Conservation (phyloP, 2,888 invertebrate species). For the Pammene fasciana region DNA sequence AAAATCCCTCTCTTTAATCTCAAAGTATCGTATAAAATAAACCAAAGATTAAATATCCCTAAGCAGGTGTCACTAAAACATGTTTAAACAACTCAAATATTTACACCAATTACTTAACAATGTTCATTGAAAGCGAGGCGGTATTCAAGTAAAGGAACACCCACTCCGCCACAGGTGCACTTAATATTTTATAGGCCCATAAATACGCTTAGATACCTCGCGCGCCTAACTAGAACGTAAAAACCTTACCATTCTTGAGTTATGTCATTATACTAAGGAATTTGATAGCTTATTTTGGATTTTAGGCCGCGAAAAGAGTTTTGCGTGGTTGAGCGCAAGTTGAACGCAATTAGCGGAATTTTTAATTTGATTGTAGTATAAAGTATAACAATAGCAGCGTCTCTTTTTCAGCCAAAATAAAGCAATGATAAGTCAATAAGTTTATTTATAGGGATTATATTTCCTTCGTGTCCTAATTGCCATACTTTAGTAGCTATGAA, state of each 20-base stretch:
- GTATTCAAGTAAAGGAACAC: slow-evolving; percentile 43
- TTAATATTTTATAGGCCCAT: slow-evolving; percentile 66
- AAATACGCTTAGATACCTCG: slow-evolving; percentile 55
- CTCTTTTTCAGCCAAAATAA: too few species aligned
- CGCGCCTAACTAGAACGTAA: slow-evolving; percentile 53
- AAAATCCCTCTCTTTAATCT: too few species aligned
- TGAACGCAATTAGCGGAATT: not conserved
- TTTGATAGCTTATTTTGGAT: slow-evolving; percentile 25
- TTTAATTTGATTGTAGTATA: not conserved
- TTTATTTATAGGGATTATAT: not conserved
- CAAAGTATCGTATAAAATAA: too few species aligned
- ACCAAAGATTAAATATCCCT: too few species aligned
- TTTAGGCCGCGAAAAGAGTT: not conserved
- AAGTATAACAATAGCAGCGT: too few species aligned
- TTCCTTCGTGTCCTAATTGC: not conserved
- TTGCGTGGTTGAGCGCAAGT: not conserved
- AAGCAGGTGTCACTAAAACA: not conserved
- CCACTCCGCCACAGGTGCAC: slow-evolving; percentile 63
- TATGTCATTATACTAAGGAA: slow-evolving; percentile 23
- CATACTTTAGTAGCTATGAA: not conserved
- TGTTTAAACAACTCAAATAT: slow-evolving; percentile 23
- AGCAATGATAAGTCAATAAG: not conserved
- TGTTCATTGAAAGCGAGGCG: slow-evolving; percentile 1
- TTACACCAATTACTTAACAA: slow-evolving; percentile 26
- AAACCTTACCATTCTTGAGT: slow-evolving; percentile 43